Base-by-base conservation (phyloP, 2,113 vertebrate genomes). In the Plecturocebus donacophilus region DNA sequence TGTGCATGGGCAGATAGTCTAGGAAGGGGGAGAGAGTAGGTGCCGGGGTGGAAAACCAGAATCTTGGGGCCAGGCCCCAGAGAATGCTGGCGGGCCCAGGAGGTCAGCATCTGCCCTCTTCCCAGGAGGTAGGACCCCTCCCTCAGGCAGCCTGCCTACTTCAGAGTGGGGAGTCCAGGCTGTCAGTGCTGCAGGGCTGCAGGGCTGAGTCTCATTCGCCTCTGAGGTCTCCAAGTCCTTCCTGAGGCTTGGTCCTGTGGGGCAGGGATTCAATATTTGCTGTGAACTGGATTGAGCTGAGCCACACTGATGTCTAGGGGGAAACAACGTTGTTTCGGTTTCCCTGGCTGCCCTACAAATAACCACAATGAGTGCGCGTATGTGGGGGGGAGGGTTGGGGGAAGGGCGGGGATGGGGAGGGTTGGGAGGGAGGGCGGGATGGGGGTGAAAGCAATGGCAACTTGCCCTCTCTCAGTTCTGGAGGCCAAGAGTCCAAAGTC, bases 81-180 rank as follows among this genome's bases (percentile, higher is more conserved):
- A 27, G 38, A 68, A 2, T 8, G 38, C 30, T 14, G 2, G 56
- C 17, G n/a, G 47, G 70, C 12, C 61, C 1, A 8, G 13, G 20
- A 23, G 76, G 56, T 68, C 40, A 14, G 3, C 0, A 0, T 8
- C 64, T 19, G 25, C 47, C 32, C 2, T 38, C 35, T 49, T 32
- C 40, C 2, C 27, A 0, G 30, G 47, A 56, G 8, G 7, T 32
- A 79, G 25, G 35, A 19, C 61, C 5, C 61, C n/a, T 56, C 38
- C 70, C 0, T 0, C 3, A 25, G 52, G 30, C 1, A 5, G 13
- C 73, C 52, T 5, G 6, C 6, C 54, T 45, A 10, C 92, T 66
- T 56, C 35, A 42, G 47, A 19, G 27, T 5, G 6, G 14, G 35
- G 47, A 38, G 47, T 88, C 42, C 71, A n/a, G 32, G 45, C 77